phyloP scores from a whole-genome alignment of 2,113 vertebrate species.

The Hippocampus barbouri region DNA sequence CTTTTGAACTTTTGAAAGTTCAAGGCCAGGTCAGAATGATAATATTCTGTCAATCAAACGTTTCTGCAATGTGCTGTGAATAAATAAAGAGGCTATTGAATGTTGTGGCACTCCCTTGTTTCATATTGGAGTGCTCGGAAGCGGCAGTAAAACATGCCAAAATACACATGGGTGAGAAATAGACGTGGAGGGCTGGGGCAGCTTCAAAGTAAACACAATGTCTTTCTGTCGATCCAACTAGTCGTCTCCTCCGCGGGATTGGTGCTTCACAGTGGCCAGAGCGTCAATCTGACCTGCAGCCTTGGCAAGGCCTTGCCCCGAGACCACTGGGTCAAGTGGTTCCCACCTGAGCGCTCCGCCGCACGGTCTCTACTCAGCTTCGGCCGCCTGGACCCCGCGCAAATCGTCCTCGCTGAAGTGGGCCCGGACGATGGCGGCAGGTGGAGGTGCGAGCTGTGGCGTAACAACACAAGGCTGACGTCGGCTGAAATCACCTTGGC shows the following conservation, averaged over 20 bases:
- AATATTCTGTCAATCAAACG: too few relatives aligned
- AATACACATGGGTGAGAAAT: too few relatives aligned
- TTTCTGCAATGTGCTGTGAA: too few relatives aligned
- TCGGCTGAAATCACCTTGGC: conserved; percentile 38
- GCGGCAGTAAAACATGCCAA: too few relatives aligned
- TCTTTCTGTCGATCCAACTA: conserved; percentile 9
- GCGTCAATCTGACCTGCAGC: conserved; percentile 63
- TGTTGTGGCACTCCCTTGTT: too few relatives aligned
- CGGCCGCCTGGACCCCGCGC: fast-evolving
- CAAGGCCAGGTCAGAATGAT: too few relatives aligned
- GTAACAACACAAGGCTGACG: background rate
- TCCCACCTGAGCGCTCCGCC: background rate
- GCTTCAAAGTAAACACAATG: too few relatives aligned
- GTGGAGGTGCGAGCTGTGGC: conserved; percentile 62
- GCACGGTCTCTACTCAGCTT: fast-evolving
- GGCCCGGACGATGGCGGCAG: conserved; percentile 26
- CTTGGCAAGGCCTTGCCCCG: conserved; percentile 21
- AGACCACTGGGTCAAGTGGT: conserved; percentile 54
- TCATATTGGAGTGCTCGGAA: too few relatives aligned
- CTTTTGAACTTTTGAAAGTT: too few relatives aligned
- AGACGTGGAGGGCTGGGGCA: too few relatives aligned
- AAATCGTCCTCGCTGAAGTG: conserved; percentile 30
- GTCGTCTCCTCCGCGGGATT: conserved; percentile 25
- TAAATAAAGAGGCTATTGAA: too few relatives aligned
- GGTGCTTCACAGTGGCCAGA: conserved; percentile 38